phyloP scores from a whole-genome alignment of 2,888 invertebrate species.

The Melinopterus prodromus region DNA sequence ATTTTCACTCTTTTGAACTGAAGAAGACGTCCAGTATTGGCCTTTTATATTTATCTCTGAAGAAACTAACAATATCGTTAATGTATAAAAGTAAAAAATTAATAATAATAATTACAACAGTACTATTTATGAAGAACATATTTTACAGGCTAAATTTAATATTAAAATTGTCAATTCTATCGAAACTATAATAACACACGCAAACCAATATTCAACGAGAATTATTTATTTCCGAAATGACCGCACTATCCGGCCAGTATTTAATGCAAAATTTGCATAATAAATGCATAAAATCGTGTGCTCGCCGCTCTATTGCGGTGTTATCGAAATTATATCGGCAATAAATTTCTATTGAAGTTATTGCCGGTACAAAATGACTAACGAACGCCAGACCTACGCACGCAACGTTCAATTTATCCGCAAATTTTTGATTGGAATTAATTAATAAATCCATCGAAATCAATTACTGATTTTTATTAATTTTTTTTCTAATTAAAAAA shows the following conservation, averaged over 20 bases:
- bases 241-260: background rate
- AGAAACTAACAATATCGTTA: too few relatives aligned
- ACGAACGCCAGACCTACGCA: background rate
- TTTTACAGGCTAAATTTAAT: background rate
- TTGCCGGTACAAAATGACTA: background rate
- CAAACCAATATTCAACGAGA: background rate
- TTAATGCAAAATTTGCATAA: constrained; percentile 31
- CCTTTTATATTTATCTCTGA: too few relatives aligned
- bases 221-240: background rate
- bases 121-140: too few relatives aligned
- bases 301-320: background rate
- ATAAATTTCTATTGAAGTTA: constrained; percentile 11
- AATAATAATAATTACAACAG: too few relatives aligned
- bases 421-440: too few relatives aligned
- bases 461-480: too few relatives aligned
- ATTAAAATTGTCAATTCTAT: background rate
- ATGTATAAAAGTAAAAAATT: too few relatives aligned
- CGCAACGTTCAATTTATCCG: too few relatives aligned
- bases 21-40: too few relatives aligned
- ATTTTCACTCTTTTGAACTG: too few relatives aligned
- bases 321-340: background rate
- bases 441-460: too few relatives aligned
- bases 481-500: constrained; percentile 16
- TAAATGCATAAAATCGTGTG: constrained; percentile 30
- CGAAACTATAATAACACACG: background rate